Conservation (phyloP, 1,140 invertebrate genomes). For the Rhysida immarginata region DNA sequence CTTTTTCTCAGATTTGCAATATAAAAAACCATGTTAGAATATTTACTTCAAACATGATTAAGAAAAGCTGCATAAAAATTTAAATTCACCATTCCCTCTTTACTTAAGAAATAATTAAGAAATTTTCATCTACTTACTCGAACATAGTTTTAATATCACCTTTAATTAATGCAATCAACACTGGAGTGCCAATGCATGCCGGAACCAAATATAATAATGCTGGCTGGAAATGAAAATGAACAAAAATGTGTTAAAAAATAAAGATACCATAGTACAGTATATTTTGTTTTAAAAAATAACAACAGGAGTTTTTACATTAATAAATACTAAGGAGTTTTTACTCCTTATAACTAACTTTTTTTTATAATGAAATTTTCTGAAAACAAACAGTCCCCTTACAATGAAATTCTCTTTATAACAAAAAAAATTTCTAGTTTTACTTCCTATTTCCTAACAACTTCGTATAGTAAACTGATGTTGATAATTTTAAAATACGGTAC, state of each 20-base stretch:
- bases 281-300: too few relatives aligned
- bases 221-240: constrained; percentile 45
- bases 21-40: background rate
- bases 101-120: background rate
- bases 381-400: too few relatives aligned
- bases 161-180: constrained; percentile 67
- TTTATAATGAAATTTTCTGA: too few relatives aligned
- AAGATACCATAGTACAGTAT: background rate
- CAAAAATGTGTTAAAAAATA: background rate
- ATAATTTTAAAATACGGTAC: too few relatives aligned
- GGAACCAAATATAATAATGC: constrained; percentile 95
- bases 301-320: too few relatives aligned
- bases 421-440: too few relatives aligned
- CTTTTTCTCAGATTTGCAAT: too few relatives aligned
- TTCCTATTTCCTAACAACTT: too few relatives aligned
- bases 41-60: background rate
- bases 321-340: too few relatives aligned
- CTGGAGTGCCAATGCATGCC: constrained; percentile 77
- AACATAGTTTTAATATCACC: constrained; percentile 84
- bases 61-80: background rate
- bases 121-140: constrained; percentile 44
- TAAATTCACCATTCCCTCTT: background rate
- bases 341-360: too few relatives aligned
- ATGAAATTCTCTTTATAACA: too few relatives aligned
- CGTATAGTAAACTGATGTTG: too few relatives aligned